These are phyloP conservation scores for Drosophila sucinea DNA, from an alignment of 1,140 invertebrate genomes.

Conservation along the genomic window DNA sequence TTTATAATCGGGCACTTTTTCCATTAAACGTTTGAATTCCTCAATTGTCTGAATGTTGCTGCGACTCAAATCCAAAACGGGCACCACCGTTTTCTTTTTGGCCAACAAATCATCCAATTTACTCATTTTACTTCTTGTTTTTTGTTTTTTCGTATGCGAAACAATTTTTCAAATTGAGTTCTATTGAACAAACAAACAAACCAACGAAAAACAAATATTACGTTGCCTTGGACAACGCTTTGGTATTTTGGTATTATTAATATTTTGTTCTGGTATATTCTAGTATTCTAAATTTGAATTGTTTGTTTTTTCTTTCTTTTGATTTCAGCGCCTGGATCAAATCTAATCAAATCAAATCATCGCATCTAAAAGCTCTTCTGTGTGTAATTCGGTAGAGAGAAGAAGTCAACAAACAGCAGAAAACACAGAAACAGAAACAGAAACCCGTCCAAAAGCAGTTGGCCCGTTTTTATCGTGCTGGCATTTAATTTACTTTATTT, in stretches of 20 bases:
- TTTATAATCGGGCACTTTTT: slow-evolving; percentile 95
- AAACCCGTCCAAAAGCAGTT: slow-evolving; percentile 51
- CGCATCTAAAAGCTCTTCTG: background rate
- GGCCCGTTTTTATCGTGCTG: slow-evolving; percentile 57
- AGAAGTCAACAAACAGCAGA: slow-evolving; percentile 19
- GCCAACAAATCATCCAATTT: slow-evolving; percentile 92
- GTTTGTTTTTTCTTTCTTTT: background rate
- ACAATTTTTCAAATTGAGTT: background rate
- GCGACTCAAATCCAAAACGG: slow-evolving; percentile 93
- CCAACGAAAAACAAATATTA: background rate
- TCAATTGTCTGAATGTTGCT: slow-evolving; percentile 89
- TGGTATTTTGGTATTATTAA: background rate
- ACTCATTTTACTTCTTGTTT: slow-evolving; percentile 81
- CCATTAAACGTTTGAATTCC: slow-evolving; percentile 91
- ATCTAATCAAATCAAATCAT: background rate
- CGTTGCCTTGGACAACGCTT: background rate
- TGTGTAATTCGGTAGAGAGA: slow-evolving; percentile 25
- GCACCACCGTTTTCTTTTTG: slow-evolving; percentile 91
- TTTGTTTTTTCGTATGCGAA: too few relatives aligned
- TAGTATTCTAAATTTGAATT: background rate
- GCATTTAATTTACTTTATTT: slow-evolving; percentile 63
- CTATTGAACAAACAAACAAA: slow-evolving; percentile 52
- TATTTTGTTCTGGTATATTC: background rate
- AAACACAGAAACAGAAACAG: slow-evolving; percentile 24
- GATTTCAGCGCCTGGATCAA: background rate